Evolutionary conservation across 2,888 invertebrate genomes (phyloP).

Genomic region (Hanleya hanleyi): DNA sequence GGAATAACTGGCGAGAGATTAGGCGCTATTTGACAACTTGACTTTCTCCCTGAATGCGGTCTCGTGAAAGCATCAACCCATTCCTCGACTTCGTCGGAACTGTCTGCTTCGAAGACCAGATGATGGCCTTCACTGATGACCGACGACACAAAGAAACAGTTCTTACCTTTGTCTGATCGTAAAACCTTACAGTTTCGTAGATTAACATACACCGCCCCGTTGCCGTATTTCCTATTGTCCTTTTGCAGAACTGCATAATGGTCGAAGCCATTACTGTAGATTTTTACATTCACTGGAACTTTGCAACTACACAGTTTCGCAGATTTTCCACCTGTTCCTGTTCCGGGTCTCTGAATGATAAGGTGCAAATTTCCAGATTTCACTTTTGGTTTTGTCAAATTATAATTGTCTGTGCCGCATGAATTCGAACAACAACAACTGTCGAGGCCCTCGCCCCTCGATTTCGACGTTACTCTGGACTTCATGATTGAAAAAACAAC

Average conservation of each 20-base stretch:
- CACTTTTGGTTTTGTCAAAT: neutral
- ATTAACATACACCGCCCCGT: neutral
- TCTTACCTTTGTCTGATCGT: neutral
- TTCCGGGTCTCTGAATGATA: neutral
- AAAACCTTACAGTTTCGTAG: neutral
- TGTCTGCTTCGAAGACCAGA: neutral
- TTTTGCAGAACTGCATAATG: constrained; percentile 26
- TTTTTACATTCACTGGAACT: constrained; percentile 28
- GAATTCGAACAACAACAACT: too few species aligned
- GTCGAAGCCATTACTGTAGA: constrained; percentile 26
- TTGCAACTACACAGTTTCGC: neutral
- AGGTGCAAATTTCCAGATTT: neutral
- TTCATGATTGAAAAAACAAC: too few species aligned
- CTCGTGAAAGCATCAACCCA: neutral
- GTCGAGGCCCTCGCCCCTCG: too few species aligned
- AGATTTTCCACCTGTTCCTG: neutral
- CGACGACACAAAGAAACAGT: neutral
- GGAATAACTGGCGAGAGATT: constrained; percentile 30
- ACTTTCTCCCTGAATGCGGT: neutral
- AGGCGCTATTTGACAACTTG: constrained; percentile 18
- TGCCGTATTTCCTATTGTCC: neutral
- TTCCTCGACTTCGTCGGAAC: neutral
- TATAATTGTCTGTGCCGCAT: too few species aligned
- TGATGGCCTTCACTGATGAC: neutral
- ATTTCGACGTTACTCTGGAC: too few species aligned